Conservation (phyloP, 1,140 invertebrate genomes). For the Sitophilus oryzae region DNA sequence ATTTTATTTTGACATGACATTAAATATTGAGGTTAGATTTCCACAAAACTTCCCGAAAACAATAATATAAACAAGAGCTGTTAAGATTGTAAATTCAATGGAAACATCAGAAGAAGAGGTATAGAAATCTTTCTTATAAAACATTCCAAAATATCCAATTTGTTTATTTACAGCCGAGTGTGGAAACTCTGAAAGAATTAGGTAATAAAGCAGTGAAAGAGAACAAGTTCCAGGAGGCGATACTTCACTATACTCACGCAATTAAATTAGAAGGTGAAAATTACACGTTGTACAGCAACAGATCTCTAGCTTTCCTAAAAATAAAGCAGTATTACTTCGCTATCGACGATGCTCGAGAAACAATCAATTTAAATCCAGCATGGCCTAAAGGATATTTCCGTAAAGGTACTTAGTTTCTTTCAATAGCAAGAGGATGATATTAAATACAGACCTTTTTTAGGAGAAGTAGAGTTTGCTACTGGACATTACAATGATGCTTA, state of each 20-base stretch:
- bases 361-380: constrained; percentile 65
- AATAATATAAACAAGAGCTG: too few species aligned
- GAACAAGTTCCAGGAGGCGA: constrained; percentile 67
- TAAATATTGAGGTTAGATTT: too few species aligned
- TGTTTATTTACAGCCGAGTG: constrained; percentile 29
- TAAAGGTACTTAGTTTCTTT: too few species aligned
- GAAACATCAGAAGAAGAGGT: too few species aligned
- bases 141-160: too few species aligned
- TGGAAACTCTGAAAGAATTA: constrained; percentile 55
- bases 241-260: constrained; percentile 73
- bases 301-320: constrained; percentile 73
- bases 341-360: constrained; percentile 69
- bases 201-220: constrained; percentile 72
- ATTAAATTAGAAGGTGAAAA: constrained; percentile 69
- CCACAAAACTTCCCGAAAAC: too few species aligned
- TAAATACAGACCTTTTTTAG: too few species aligned
- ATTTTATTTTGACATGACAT: too few species aligned
- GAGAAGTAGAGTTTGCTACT: constrained; percentile 66
- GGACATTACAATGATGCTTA: constrained; percentile 63
- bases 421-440: too few species aligned
- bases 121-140: too few species aligned
- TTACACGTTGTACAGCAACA: constrained; percentile 69
- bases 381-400: constrained; percentile 83
- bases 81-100: too few species aligned
- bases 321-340: constrained; percentile 71